Conservation (phyloP, 2,888 invertebrate species). For the Deroplatys truncata region DNA sequence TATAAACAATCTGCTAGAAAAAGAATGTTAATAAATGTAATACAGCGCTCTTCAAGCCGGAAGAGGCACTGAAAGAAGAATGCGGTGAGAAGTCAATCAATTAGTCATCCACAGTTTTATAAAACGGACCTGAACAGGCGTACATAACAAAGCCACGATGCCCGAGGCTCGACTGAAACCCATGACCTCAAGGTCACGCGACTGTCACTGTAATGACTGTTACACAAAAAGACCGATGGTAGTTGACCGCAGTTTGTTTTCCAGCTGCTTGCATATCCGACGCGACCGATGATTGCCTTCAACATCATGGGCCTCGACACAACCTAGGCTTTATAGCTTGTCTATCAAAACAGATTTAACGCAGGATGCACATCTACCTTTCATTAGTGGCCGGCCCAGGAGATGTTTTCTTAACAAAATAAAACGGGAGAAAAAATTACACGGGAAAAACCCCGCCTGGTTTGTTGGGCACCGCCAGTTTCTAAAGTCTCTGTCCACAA, state of each 20-base stretch:
- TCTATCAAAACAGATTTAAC: neutral
- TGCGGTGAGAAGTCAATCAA: no score
- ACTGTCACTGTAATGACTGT: neutral
- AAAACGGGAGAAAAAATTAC: neutral
- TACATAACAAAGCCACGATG: no score
- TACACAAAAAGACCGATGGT: neutral
- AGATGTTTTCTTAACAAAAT: neutral
- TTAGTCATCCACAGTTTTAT: no score
- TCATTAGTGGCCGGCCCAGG: neutral
- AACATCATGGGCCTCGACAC: neutral
- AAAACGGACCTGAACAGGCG: no score
- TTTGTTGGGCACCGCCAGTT: neutral
- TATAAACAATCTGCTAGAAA: no score
- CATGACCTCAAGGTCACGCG: neutral
- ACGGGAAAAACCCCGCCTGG: neutral
- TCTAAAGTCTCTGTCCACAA: no score
- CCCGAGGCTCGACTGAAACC: no score
- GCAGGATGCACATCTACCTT: neutral
- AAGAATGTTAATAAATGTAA: no score
- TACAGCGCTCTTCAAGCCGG: no score
- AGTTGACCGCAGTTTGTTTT: neutral
- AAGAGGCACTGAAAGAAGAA: no score
- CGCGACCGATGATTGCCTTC: neutral
- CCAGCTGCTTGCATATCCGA: neutral
- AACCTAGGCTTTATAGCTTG: neutral